These are phyloP conservation scores for Hydropsyche betteni DNA, from an alignment of 2,888 invertebrate genomes.

Conservation along the genomic window DNA sequence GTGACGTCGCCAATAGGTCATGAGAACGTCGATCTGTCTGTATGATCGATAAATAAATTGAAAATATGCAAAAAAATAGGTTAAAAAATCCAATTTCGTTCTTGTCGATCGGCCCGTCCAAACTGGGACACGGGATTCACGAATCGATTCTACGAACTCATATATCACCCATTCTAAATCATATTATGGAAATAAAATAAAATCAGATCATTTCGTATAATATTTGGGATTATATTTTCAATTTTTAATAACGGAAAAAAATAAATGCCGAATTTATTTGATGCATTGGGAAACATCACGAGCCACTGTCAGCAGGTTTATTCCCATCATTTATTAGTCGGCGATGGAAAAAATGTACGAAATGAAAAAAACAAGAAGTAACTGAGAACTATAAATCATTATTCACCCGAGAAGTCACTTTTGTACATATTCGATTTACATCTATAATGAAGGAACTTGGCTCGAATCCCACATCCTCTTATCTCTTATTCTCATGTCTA, in stretches of 20 bases:
- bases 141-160: no score
- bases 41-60: conserved; percentile 39
- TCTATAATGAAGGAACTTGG: conserved; percentile 22
- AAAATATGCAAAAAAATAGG: conserved; percentile 33
- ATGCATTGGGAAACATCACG: background rate
- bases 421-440: conserved; percentile 21
- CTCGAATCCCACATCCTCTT: conserved; percentile 19
- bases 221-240: no score
- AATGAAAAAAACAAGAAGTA: background rate
- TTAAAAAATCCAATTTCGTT: conserved; percentile 46
- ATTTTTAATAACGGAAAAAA: no score
- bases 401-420: conserved; percentile 24
- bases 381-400: conserved; percentile 22
- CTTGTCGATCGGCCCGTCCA: conserved; percentile 36
- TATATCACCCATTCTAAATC: no score
- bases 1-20: conserved; percentile 21
- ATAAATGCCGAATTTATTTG: background rate
- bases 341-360: background rate
- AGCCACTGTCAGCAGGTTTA: conserved; percentile 22
- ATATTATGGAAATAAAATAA: no score
- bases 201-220: background rate
- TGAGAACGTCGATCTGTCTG: background rate
- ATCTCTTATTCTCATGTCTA: background rate
- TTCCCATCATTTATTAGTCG: conserved; percentile 27
- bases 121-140: background rate